Percentiles rank a stretch among this genome's conserved stretches.
phyloP scores from a whole-genome alignment of 2,797 vertebrate species.

The Sebastes diploproa region DNA sequence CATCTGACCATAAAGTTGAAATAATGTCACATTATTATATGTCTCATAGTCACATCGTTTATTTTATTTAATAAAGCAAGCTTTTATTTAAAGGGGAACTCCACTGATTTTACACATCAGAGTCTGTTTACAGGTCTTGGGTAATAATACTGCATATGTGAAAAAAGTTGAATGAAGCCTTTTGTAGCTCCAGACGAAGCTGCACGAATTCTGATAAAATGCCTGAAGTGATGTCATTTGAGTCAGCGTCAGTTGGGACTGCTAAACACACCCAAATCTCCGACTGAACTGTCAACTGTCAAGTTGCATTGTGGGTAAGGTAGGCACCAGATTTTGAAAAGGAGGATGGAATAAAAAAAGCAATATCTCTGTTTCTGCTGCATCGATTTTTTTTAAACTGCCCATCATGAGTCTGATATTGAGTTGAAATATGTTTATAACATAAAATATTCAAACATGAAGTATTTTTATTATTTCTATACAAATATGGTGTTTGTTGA shows the following conservation, averaged over 20 bases:
- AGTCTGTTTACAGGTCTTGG: too few relatives aligned
- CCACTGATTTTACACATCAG: too few relatives aligned
- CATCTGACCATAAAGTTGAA: too few relatives aligned
- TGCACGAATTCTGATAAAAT: background rate
- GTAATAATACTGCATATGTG: too few relatives aligned
- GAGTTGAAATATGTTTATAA: background rate
- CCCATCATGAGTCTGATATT: background rate
- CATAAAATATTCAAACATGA: background rate
- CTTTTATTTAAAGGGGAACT: background rate
- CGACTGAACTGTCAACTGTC: background rate
- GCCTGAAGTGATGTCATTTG: background rate
- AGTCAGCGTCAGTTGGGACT: background rate
- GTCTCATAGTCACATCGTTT: background rate
- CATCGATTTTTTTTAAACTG: background rate
- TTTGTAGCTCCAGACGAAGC: background rate
- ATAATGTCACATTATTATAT: too few relatives aligned
- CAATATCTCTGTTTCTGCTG: background rate
- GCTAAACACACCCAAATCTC: background rate
- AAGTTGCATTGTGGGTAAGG: background rate
- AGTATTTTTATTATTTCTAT: background rate
- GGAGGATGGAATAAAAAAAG: background rate
- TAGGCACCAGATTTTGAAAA: background rate
- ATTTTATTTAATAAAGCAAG: background rate
- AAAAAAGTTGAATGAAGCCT: too few relatives aligned
- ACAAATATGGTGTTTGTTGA: conserved; percentile 3